Base-by-base conservation (phyloP, 1,140 invertebrate genomes). In the Lineus longissimus region DNA sequence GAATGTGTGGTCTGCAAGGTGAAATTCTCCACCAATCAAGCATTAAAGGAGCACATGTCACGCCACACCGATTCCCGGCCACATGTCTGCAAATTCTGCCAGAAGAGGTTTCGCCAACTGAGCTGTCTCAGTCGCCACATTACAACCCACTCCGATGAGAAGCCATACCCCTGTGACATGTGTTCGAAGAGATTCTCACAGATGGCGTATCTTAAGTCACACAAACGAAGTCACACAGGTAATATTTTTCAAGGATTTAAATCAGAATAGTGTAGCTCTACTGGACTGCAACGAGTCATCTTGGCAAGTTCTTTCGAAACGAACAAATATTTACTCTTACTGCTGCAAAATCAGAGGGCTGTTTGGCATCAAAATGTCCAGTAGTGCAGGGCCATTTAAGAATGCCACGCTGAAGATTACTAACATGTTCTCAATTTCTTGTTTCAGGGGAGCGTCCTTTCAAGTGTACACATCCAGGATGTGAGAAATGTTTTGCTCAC, bases 371-470 rank as follows among this genome's bases (percentile, higher is more conserved):
- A n/a, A n/a, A n/a, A n/a, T n/a, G n/a, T n/a, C n/a, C n/a, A n/a
- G n/a, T n/a, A n/a, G n/a, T n/a, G n/a, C n/a, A n/a, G n/a, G n/a
- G n/a, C n/a, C n/a, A n/a, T n/a, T n/a, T n/a, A n/a, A n/a, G n/a
- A n/a, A n/a, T n/a, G n/a, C n/a, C n/a, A n/a, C n/a, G n/a, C n/a
- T n/a, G n/a, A n/a, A n/a, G n/a, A n/a, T n/a, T n/a, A n/a, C 33
- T 15, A 7, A 7, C 33, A 36, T 36, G 4, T 36, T 36, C 33
- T 36, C n/a, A n/a, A n/a, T 63, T 22, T 64, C 59, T 62, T 47
- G 57, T 66, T 67, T 31, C 90, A 65, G 94, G 94, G 76, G 92
- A 94, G 80, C 93, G 93, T 73, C 92, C 92, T 0, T 94, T 93
- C 81, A 89, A 88, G 2, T 95, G 93, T 83, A 86, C 91, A 36